Evolutionary conservation across 2,797 vertebrate genomes (phyloP).

Genomic region (Pangasius djambal): DNA sequence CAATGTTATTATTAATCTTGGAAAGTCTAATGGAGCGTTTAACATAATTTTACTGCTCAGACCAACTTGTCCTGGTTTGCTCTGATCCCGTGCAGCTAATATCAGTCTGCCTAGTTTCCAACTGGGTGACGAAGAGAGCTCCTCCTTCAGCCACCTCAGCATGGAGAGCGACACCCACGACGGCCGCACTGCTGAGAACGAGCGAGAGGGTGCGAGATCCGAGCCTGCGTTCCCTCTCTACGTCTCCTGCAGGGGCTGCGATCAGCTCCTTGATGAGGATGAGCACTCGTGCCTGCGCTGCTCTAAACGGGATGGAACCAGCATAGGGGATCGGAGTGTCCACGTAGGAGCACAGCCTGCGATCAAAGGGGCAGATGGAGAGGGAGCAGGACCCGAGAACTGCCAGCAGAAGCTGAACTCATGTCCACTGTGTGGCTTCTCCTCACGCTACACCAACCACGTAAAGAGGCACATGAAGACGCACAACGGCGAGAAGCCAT

Average conservation of each 20-base stretch:
- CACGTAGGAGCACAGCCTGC: conserved; percentile 52
- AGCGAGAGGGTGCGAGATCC: conserved; percentile 57
- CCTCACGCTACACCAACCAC: conserved; percentile 95
- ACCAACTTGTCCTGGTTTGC: conserved; percentile 35
- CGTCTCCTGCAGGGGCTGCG: conserved; percentile 84
- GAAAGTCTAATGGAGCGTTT: too few species aligned
- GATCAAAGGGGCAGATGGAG: conserved; percentile 54
- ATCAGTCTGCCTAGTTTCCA: conserved; percentile 85
- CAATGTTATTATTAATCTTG: neutral
- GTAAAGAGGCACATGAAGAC: conserved; percentile 99
- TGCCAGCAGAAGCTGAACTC: conserved; percentile 82
- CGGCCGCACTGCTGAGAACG: conserved; percentile 72
- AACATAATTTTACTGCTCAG: neutral
- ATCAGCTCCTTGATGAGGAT: conserved; percentile 79
- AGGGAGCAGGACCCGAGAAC: conserved; percentile 57
- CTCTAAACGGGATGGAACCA: conserved; percentile 71
- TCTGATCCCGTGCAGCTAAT: conserved; percentile 86
- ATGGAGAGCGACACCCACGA: conserved; percentile 88
- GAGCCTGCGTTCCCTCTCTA: conserved; percentile 74
- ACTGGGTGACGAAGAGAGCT: conserved; percentile 88
- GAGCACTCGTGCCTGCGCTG: conserved; percentile 77
- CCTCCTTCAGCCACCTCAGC: conserved; percentile 83
- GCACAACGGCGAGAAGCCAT: conserved; percentile 98
- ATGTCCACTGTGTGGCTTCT: conserved; percentile 93
- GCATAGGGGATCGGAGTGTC: conserved; percentile 57